Base-by-base conservation (phyloP, 2,113 vertebrate species). In the Channa maculata region DNA sequence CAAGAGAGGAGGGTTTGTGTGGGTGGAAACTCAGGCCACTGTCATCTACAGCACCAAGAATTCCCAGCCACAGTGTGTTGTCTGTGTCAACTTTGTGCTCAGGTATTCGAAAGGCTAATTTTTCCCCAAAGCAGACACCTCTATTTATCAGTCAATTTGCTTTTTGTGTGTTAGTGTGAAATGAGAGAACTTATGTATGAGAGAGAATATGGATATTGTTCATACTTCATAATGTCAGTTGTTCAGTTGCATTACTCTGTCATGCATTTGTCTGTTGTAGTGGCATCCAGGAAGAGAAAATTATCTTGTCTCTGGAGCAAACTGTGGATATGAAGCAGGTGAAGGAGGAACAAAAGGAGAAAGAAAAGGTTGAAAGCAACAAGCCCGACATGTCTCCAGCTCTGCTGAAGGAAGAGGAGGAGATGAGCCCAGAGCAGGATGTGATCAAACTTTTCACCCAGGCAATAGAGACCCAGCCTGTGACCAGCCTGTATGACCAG, bases 41-140 rank as follows among this genome's bases (percentile, higher is more conserved):
- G 96, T 99, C 77, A 98, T 99, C 88, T 99, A 99, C 92, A 99
- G 96, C 94, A 97, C 92, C 89, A 99, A 99, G 95, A 99, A 99
- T 82, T 98, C 97, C 34, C 98, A 99, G 82, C 98, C 98, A 24
- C 98, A 99, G 79, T 99, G 97, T 92, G 96, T 99, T 52, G 97
- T 99, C 57, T 99, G 98, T 51, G 96, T 99, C 72, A 99, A 99
- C 94, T 98, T 97, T 13, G 96, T 99, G 75, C 94, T 99, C 86
- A 99, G 98, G 98, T 99, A 93, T 90, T 87, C 2, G 2, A 24
- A 14, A 66, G 14, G 7, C 51, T 50, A 24, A 13, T 55, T 14
- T 61, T 55, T 49, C 39, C 36, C 69, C 3, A 39, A 24, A 36
- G n/a, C 8, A 67, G 12, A 24, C 8, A 1, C n/a, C 12, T 49